phyloP scores from a whole-genome alignment of 2,888 invertebrate species.

The Rotaria macrura region DNA sequence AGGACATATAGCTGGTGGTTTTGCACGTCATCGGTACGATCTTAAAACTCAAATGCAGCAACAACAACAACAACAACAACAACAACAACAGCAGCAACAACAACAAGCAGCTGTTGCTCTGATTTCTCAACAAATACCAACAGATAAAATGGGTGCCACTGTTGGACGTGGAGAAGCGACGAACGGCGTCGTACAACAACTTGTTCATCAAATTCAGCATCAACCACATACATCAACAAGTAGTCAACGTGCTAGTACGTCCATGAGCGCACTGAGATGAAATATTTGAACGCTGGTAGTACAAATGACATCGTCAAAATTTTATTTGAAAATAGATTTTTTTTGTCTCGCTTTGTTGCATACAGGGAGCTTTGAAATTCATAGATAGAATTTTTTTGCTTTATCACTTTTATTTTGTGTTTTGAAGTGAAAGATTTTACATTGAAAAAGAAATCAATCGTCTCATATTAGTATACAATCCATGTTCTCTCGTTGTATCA shows the following conservation, averaged over 20 bases:
- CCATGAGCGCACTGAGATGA: not conserved
- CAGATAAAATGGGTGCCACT: not conserved
- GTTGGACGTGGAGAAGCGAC: not conserved
- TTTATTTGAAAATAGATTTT: not conserved
- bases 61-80: not conserved
- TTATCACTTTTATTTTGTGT: not conserved
- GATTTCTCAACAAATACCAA: not conserved
- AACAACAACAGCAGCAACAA: no score
- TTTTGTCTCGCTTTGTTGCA: not conserved
- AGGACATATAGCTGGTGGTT: conserved; percentile 7
- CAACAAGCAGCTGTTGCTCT: not conserved
- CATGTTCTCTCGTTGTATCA: no score
- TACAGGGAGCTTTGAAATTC: not conserved
- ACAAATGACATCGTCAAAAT: not conserved
- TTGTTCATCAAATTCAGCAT: conserved; percentile 20
- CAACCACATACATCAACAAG: conserved; percentile 1
- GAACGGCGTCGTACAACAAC: conserved; percentile 11
- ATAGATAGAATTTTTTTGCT: not conserved
- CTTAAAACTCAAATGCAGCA: not conserved
- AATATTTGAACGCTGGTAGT: not conserved
- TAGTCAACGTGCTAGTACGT: conserved; percentile 16
- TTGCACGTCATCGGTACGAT: conserved; percentile 9
- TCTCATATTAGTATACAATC: not conserved
- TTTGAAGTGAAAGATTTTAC: not conserved
- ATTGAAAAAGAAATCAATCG: not conserved